Conservation (phyloP, 2,797 vertebrate species). For the Alfaro cultratus region DNA sequence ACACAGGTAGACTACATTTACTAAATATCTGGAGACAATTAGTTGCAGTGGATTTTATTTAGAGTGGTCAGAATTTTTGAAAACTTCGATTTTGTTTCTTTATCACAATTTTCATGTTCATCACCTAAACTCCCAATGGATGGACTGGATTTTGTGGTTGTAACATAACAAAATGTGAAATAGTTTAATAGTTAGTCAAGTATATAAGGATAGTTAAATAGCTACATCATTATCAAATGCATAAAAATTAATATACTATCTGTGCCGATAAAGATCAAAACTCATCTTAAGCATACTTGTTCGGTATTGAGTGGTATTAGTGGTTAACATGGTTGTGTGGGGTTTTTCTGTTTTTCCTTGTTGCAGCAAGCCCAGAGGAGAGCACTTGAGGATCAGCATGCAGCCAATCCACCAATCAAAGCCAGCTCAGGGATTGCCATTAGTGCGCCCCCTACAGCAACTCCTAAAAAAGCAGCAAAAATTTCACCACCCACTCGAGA, state of each 20-base stretch:
- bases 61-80: neutral
- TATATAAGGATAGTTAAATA: neutral
- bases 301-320: neutral
- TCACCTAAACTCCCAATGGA: neutral
- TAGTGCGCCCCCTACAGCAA: slow-evolving; percentile 51
- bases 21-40: neutral
- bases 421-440: slow-evolving; percentile 58
- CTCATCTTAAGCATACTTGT: neutral
- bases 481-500: slow-evolving; percentile 14
- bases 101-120: neutral
- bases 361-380: slow-evolving; percentile 73
- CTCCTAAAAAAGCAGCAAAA: slow-evolving; percentile 45
- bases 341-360: slow-evolving; percentile 7
- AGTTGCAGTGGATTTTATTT: neutral
- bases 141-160: neutral
- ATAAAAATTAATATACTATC: neutral
- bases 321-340: neutral
- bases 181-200: neutral
- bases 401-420: slow-evolving; percentile 52
- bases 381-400: slow-evolving; percentile 72
- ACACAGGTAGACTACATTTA: neutral
- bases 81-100: neutral
- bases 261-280: neutral
- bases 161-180: neutral
- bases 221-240: neutral